Percentiles rank a stretch among this genome's conserved stretches.
phyloP scores from a whole-genome alignment of 1,140 invertebrate genomes.

The Antheraea mylitta region DNA sequence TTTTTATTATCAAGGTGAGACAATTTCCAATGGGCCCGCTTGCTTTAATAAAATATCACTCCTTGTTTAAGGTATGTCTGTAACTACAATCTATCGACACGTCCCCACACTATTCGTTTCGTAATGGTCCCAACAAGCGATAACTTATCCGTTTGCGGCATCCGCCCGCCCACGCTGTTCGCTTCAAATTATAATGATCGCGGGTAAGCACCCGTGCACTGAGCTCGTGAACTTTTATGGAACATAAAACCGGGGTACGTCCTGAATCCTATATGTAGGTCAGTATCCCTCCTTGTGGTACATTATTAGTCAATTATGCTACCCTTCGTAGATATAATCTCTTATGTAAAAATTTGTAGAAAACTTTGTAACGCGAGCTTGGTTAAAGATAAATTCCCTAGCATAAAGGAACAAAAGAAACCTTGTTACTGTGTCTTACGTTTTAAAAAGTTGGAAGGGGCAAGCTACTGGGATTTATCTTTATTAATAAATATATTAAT shows the following conservation, averaged over 20 bases:
- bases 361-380: too few relatives aligned
- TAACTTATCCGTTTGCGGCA: conserved; percentile 33
- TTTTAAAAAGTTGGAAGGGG: too few relatives aligned
- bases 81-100: not conserved
- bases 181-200: conserved; percentile 6
- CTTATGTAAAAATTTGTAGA: not conserved
- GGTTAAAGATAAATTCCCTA: too few relatives aligned
- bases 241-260: not conserved
- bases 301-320: conserved; percentile 2
- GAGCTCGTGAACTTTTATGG: not conserved
- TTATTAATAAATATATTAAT: too few relatives aligned
- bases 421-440: too few relatives aligned
- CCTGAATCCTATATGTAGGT: not conserved
- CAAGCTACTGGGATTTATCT: too few relatives aligned
- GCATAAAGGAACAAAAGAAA: too few relatives aligned
- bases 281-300: not conserved
- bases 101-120: conserved; percentile 29
- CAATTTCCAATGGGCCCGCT: too few relatives aligned
- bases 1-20: too few relatives aligned
- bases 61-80: not conserved
- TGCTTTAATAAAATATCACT: not conserved
- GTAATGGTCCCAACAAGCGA: conserved; percentile 31
- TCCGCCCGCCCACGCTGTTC: conserved; percentile 37
- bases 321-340: not conserved
- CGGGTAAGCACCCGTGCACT: not conserved